Conservation (phyloP, 2,113 vertebrate species). For the Mirza zaza region DNA sequence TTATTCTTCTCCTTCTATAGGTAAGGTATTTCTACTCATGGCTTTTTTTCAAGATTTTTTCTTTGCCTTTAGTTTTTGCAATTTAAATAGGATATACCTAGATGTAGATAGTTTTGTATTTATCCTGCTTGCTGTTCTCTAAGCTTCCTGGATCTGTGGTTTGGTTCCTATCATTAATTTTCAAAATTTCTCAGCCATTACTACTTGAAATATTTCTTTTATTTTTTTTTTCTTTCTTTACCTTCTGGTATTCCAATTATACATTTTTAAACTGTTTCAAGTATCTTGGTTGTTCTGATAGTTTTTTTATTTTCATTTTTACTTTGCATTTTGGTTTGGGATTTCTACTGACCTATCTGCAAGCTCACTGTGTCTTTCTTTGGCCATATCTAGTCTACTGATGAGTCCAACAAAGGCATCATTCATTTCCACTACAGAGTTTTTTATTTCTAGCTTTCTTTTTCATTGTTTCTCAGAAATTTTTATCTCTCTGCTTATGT, state of each 20-base stretch:
- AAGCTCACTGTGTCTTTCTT: neutral
- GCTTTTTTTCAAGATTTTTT: neutral
- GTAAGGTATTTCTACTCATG: neutral
- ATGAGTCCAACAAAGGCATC: neutral
- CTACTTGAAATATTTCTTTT: neutral
- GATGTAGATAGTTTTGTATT: neutral
- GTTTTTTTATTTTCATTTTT: neutral
- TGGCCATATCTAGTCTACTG: neutral
- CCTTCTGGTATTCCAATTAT: neutral
- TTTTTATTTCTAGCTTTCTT: neutral
- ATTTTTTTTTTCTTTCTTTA: neutral
- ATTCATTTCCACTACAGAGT: neutral
- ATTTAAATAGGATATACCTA: neutral
- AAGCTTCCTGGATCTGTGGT: neutral
- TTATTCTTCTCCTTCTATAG: neutral
- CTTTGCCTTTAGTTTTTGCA: neutral
- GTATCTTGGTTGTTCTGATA: neutral
- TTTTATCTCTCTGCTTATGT: neutral
- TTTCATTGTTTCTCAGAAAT: neutral
- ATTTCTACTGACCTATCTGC: neutral
- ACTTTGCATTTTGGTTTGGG: neutral
- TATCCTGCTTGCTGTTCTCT: neutral
- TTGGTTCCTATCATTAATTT: neutral
- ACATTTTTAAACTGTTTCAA: neutral
- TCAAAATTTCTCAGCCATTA: neutral